Evolutionary conservation across 2,888 invertebrate genomes (phyloP).

Genomic region (Aphrophora alni): DNA sequence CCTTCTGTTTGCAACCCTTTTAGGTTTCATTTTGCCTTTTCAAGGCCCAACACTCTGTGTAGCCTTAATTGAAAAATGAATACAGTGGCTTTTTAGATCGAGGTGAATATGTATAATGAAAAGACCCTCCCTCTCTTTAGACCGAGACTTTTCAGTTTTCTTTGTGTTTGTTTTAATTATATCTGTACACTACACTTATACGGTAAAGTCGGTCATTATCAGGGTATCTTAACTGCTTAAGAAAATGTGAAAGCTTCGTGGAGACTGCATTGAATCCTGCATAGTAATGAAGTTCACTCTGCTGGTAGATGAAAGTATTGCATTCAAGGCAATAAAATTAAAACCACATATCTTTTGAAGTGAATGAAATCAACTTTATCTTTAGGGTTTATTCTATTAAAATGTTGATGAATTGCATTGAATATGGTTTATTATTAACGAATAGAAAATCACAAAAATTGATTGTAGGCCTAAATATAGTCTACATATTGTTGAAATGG

Average conservation of each 20-base stretch:
- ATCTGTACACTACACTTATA: too few species aligned
- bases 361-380: too few species aligned
- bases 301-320: too few species aligned
- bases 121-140: slow-evolving; percentile 4
- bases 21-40: slow-evolving; percentile 35
- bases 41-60: slow-evolving; percentile 33
- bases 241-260: background rate
- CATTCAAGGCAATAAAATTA: too few species aligned
- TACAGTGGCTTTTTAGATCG: slow-evolving; percentile 41
- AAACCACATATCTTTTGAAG: too few species aligned
- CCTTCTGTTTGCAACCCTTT: slow-evolving; percentile 31
- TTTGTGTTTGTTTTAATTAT: slow-evolving; percentile 37
- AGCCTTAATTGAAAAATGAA: slow-evolving; percentile 42
- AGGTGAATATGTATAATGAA: slow-evolving; percentile 30
- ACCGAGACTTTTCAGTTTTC: background rate
- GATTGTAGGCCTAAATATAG: too few species aligned
- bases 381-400: too few species aligned
- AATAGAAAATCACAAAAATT: too few species aligned
- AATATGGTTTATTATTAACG: too few species aligned
- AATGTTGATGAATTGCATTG: too few species aligned
- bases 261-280: background rate
- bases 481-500: too few species aligned
- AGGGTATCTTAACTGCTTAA: background rate
- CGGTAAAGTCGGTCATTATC: background rate
- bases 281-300: background rate